Percentiles rank a stretch among this genome's conserved stretches.
These are phyloP conservation scores for Mohoua ochrocephala DNA, from an alignment of 2,113 vertebrate genomes.

Conservation along the genomic window DNA sequence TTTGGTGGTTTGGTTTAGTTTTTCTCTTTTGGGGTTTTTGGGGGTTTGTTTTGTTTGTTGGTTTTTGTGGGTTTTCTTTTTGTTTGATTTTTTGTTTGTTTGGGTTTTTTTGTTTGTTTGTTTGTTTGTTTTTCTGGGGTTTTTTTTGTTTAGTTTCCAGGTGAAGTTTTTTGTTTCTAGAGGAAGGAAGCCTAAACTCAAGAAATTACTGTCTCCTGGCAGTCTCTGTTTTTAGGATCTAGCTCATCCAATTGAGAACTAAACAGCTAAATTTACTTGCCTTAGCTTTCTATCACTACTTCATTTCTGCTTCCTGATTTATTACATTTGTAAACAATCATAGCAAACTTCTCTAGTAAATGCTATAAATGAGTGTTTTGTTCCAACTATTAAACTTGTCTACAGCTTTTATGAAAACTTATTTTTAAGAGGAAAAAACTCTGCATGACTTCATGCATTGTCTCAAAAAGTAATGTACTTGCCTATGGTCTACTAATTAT, in stretches of 20 bases:
- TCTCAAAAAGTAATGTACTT: neutral
- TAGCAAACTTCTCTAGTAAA: neutral
- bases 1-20: neutral
- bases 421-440: neutral
- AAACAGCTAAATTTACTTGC: neutral
- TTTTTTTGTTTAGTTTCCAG: neutral
- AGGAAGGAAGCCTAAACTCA: neutral
- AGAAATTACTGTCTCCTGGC: neutral
- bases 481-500: neutral
- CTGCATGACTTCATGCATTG: neutral
- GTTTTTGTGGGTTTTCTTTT: neutral
- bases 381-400: neutral
- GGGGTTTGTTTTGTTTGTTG: neutral
- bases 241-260: neutral
- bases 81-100: neutral
- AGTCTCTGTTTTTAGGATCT: neutral
- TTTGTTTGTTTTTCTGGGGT: neutral
- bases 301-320: neutral
- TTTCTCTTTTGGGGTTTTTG: neutral
- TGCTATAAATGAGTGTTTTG: neutral
- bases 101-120: neutral
- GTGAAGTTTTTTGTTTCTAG: neutral
- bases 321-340: neutral
- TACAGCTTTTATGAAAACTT: neutral
- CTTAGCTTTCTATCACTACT: neutral